These are phyloP conservation scores for Tychaedon coryphoeus DNA, from an alignment of 2,113 vertebrate genomes.

Conservation along the genomic window DNA sequence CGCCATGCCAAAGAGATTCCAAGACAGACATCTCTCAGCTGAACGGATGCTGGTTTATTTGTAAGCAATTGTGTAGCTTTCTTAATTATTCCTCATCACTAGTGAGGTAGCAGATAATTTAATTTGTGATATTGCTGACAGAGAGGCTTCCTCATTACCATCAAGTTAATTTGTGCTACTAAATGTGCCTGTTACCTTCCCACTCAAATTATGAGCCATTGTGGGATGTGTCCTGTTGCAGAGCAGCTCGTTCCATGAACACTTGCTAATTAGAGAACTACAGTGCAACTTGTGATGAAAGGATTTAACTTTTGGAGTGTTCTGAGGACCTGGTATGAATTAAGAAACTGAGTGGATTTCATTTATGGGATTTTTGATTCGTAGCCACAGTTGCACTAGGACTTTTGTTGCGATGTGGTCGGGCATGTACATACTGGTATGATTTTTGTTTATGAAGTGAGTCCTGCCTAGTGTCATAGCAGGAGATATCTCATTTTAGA, in stretches of 20 bases:
- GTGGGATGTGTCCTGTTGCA: background rate
- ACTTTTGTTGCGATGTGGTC: background rate
- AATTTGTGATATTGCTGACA: conserved; percentile 31
- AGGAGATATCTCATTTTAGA: background rate
- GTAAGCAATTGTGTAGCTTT: conserved; percentile 1
- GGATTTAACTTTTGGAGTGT: background rate
- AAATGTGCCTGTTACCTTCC: conserved; percentile 25
- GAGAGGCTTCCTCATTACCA: conserved; percentile 17
- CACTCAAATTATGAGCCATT: background rate
- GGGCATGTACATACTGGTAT: background rate
- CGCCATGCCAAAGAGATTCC: background rate
- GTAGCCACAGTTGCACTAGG: background rate
- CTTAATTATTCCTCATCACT: conserved; percentile 26
- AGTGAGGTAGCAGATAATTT: background rate
- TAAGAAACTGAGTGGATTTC: background rate
- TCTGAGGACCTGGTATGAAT: background rate
- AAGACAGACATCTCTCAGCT: background rate
- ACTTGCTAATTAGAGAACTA: background rate
- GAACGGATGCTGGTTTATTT: background rate
- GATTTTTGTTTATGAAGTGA: background rate
- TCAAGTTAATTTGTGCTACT: conserved; percentile 34
- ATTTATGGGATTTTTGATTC: background rate
- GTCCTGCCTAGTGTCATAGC: background rate
- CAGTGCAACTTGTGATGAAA: background rate
- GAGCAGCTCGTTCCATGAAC: background rate